Conservation (phyloP, 2,113 vertebrate genomes). For the Clarias macrocephalus region DNA sequence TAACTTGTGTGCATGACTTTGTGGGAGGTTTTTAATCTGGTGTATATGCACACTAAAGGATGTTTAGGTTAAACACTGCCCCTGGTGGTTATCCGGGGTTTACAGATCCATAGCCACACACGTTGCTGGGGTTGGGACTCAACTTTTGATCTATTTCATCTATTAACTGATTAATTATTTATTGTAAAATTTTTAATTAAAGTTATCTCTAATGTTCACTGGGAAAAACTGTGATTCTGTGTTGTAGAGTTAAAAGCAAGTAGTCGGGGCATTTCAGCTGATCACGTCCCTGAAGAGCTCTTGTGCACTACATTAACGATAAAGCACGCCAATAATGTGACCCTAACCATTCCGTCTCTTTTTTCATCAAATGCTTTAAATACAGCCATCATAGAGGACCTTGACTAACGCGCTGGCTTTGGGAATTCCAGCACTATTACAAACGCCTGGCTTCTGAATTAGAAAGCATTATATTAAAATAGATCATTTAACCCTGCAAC, state of each 20-base stretch:
- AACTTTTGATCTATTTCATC: too few species aligned
- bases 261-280: background rate
- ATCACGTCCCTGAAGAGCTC: background rate
- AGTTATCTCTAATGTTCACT: background rate
- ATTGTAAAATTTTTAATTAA: background rate
- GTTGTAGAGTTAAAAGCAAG: background rate
- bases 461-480: conserved; percentile 32
- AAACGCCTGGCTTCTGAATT: conserved; percentile 21
- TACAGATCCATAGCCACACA: too few species aligned
- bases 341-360: conserved; percentile 28
- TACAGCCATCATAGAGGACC: conserved; percentile 44
- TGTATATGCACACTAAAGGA: too few species aligned
- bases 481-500: background rate
- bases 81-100: too few species aligned
- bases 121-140: too few species aligned
- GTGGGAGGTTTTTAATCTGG: too few species aligned
- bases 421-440: conserved; percentile 21
- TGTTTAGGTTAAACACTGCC: too few species aligned
- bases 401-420: conserved; percentile 9
- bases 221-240: background rate
- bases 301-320: background rate
- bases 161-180: background rate
- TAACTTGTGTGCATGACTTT: background rate
- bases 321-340: background rate
- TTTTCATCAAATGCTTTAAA: conserved; percentile 46